Evolutionary conservation across 2,888 invertebrate species (phyloP).

Genomic region (Eustalomyia histrio): DNA sequence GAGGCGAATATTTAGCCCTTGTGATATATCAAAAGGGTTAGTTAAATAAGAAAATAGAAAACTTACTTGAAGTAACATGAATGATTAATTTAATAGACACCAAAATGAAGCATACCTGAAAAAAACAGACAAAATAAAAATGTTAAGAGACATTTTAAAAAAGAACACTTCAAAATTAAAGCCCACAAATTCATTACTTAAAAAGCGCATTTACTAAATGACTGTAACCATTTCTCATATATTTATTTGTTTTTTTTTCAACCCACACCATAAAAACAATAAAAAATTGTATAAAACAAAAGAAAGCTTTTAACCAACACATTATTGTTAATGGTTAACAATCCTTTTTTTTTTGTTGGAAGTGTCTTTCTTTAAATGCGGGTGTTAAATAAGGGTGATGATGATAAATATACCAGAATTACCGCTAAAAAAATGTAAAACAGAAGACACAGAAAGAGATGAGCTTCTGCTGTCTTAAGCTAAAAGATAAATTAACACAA

Average conservation of each 20-base stretch:
- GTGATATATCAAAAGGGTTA: no score
- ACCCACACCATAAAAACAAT: conserved; percentile 27
- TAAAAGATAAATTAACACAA: conserved; percentile 67
- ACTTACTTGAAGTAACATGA: no score
- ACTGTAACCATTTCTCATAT: background rate
- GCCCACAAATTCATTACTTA: conserved; percentile 15
- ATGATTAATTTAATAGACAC: no score
- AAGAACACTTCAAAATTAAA: background rate
- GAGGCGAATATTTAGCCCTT: no score
- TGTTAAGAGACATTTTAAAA: no score
- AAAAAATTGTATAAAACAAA: conserved; percentile 30
- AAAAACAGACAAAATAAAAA: no score
- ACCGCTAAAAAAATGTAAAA: conserved; percentile 22
- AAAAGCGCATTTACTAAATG: conserved; percentile 19
- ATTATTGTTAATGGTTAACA: conserved; percentile 57
- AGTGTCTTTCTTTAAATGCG: conserved; percentile 11
- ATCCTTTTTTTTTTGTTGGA: conserved; percentile 39
- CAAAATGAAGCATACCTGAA: no score
- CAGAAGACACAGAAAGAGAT: conserved; percentile 23
- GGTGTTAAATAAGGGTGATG: conserved; percentile 34
- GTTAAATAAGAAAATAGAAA: no score
- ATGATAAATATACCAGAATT: conserved; percentile 60
- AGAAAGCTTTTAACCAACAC: conserved; percentile 57
- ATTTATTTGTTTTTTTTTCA: no score
- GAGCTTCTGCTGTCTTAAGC: conserved; percentile 34